Evolutionary conservation across 2,113 vertebrate genomes (phyloP), one percentile per base, ranked within the genome.

Genomic region (Tauraco erythrolophus): DNA sequence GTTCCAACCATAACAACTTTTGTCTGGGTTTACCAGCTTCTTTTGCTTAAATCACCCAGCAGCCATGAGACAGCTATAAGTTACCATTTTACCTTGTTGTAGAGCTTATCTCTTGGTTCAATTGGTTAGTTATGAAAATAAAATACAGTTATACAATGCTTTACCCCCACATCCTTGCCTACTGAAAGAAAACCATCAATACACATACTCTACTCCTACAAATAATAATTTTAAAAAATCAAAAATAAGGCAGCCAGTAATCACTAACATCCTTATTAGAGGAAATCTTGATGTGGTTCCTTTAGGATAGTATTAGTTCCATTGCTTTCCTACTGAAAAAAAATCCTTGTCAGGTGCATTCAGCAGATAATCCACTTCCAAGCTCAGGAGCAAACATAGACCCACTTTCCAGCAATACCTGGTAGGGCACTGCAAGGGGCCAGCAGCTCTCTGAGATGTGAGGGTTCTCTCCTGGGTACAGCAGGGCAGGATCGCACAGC

Each of bases 281-380:
- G 8, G 6, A 84, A 68, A 18, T 3, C 18, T 28, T 41, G 4
- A 2, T 10, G 4, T 4, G 0, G 0, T 22, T 62, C 17, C 68
- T 77, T 46, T 3, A 19, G 4, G 7, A 41, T 5, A 27, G 1
- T 25, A 71, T 23, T 48, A 19, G 8, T 30, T 68, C 14, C 15
- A 35, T 17, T 61, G 14, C 11, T 56, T 60, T 65, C 57, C 46
- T 30, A 33, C 35, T 19, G 11, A n/a, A 33, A 60, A 48, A 45
- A 18, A 21, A 2, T 11, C 5, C 21, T 13, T 11, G 5, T 21
- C 7, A 56, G 6, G 18, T 10, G 0, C 10, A 23, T 54, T 31
- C 27, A 81, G 24, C 14, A n/a, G 2, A 33, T 23, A 43, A 61
- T 4, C 8, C 33, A 5, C 30, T 43, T 48, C 11, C 30, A 41